A percentile compares a stretch with the other conserved stretches of the same genome.
Evolutionary conservation across 2,113 vertebrate species (phyloP).

Genomic region (Arizona elegans): DNA sequence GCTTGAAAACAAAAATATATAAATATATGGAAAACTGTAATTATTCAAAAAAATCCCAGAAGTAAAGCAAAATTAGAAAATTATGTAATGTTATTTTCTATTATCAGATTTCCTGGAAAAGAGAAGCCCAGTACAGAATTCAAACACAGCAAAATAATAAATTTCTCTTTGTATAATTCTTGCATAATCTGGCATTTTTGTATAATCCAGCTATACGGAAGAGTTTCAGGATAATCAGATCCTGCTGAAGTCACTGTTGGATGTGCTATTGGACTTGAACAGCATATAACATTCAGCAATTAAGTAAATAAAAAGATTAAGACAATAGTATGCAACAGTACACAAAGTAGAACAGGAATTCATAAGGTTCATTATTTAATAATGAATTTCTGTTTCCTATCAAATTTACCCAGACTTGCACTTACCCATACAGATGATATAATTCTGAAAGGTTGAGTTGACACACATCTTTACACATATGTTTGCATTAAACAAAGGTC

Average conservation of each 20-base stretch:
- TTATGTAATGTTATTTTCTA: rapidly evolving
- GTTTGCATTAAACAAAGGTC: neutral
- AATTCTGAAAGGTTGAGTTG: neutral
- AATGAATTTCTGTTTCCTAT: neutral
- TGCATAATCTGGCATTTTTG: neutral
- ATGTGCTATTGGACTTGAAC: neutral
- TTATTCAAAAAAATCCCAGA: neutral
- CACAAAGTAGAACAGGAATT: neutral
- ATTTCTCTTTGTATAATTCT: neutral
- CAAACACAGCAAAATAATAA: neutral
- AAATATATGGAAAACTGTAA: neutral
- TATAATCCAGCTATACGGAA: neutral
- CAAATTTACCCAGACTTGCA: neutral
- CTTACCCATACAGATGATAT: neutral
- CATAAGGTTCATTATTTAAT: neutral
- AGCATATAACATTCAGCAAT: neutral
- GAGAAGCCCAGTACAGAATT: neutral
- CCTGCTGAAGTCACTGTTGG: neutral
- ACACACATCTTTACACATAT: neutral
- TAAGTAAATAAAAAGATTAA: neutral
- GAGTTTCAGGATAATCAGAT: neutral
- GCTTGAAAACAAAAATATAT: neutral
- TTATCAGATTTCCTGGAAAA: neutral
- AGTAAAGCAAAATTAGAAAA: neutral
- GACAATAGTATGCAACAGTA: neutral